These are phyloP conservation scores for Notodonta dromedarius DNA, from an alignment of 2,888 invertebrate genomes.

Conservation along the genomic window DNA sequence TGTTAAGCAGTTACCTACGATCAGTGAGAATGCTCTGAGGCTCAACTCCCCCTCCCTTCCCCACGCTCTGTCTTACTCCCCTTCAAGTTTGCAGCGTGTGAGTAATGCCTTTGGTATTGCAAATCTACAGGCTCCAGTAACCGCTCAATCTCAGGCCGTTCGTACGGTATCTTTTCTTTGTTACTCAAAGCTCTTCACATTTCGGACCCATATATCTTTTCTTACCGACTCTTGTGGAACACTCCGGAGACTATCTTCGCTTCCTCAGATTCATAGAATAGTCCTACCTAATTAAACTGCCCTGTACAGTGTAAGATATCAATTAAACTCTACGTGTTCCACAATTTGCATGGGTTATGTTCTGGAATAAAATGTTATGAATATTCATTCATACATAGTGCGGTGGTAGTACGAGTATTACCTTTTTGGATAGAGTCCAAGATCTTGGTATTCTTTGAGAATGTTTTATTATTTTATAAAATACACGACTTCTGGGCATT, in stretches of 20 bases:
- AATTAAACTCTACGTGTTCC: conserved; percentile 44
- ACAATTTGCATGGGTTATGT: conserved; percentile 38
- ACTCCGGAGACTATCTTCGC: conserved; percentile 18
- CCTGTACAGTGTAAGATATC: conserved; percentile 34
- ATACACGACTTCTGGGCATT: background rate
- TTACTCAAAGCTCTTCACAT: background rate
- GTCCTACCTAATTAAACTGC: conserved; percentile 49
- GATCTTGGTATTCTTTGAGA: background rate
- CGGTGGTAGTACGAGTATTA: background rate
- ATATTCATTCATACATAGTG: conserved; percentile 29
- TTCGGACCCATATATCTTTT: background rate
- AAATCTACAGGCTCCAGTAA: no score
- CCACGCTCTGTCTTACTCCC: no score
- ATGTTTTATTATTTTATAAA: background rate
- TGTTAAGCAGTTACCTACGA: no score
- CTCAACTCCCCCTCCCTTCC: no score
- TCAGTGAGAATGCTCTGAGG: no score
- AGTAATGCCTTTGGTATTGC: no score
- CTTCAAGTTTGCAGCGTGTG: no score
- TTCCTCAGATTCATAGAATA: conserved; percentile 47
- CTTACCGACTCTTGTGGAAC: conserved; percentile 8
- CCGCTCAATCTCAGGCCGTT: no score
- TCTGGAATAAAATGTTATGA: conserved; percentile 36
- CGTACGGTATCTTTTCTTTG: no score
- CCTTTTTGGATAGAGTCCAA: background rate